Evolutionary conservation across 1,140 invertebrate species (phyloP), one percentile per base, ranked within the genome.

Genomic region (Caenorhabditis latens): DNA sequence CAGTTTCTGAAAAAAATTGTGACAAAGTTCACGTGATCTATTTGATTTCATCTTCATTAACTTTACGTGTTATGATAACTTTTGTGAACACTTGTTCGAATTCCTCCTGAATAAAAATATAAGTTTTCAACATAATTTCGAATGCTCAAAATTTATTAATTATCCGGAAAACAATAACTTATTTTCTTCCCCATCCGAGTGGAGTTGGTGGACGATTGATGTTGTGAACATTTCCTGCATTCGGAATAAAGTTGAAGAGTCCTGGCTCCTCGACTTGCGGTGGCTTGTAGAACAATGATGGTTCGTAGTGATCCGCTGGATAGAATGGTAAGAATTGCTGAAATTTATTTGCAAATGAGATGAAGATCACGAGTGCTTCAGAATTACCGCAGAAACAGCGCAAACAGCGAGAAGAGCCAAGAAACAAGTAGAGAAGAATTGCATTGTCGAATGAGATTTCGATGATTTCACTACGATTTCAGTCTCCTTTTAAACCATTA

Each of bases 121-220:
- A n/a, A n/a, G n/a, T n/a, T n/a, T n/a, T 32, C 32, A 32, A 32
- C 0, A 32, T 32, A 32, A 32, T 32, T 32, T 32, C 32, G 50
- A 9, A 53, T 53, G 50, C 50, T 61, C 24, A 67, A 13, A 67
- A 32, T 67, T 67, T 67, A 67, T 67, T 67, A 16, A 16, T 40
- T 11, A 19, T 14, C 11, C 40, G 40, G 11, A 40, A 42, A 42
- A 9, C 9, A 40, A 42, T 14, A 2, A 67, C 8, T 67, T 67
- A 67, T 67, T 67, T 67, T 42, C 32, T 67, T 42, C 63, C 63
- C 32, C 63, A 67, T 42, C 63, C 63, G 3, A 67, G 32, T 67
- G 63, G 63, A 67, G 63, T 67, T 42, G 63, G 63, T 42, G 63
- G 24, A 42, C 63, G 63, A 11, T 67, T 67, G 8, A 67, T 42